Evolutionary conservation across 2,888 invertebrate genomes (phyloP), one percentile per base, ranked within the genome.

Genomic region (Panzeria rudis): DNA sequence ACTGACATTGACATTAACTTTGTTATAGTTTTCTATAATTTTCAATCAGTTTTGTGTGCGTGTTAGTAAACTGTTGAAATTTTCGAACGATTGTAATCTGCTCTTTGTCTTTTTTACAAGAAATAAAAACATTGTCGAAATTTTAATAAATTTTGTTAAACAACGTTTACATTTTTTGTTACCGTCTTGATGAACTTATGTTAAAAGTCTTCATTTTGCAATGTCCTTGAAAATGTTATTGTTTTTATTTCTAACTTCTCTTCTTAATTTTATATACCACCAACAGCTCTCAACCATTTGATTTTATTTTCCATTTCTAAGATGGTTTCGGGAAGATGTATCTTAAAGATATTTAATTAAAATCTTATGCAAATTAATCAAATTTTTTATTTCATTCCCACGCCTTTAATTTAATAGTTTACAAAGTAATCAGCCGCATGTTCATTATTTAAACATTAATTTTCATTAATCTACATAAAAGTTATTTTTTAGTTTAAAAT

Each of bases 321-420:
- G 8, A 29, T 1, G 5, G 17, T 38, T 69, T 54, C 7, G 52
- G n/a, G 35, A 54, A 38, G 2, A 29, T 4, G 29, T 54, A 32
- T 8, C n/a, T 52, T 50, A 20, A 38, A 23, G 23, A 9, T 38
- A 38, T 54, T 54, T 38, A 8, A 35, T 69, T 52, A 6, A n/a
- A 35, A 54, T 52, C 23, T 38, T 52, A 54, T 25, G 52, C 35
- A 32, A 66, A 68, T 68, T 35, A 35, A 35, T 50, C 11, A 69
- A 25, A n/a, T 54, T 54, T 23, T 20, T 17, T 7, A 3, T 9
- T 13, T 52, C 15, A 2, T 17, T 29, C 0, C 4, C 11, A 29
- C 3, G 17, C 1, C 11, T 1, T 23, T 25, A 47, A 32, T 32
- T 17, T 50, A 0, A 32, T 8, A 9, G n/a, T 23, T n/a, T 25